Base-by-base conservation (phyloP, 2,797 vertebrate species). In the Sebastes ruberrimus region DNA sequence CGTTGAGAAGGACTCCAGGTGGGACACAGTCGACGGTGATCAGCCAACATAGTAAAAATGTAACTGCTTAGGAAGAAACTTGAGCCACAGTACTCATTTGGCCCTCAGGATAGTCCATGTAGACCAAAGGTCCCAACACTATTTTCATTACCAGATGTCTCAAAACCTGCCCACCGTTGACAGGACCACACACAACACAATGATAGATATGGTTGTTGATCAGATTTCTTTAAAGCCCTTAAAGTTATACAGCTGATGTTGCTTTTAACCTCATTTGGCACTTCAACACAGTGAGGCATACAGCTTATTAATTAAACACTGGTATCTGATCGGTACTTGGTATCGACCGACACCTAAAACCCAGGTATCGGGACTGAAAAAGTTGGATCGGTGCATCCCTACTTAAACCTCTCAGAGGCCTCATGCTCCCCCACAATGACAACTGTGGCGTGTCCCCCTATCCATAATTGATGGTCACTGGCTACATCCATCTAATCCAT, bases 1-100 rank as follows among this genome's bases (percentile, higher is more conserved):
- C 56, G 68, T 38, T 67, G 28, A 74, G 78, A 80, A 52, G 69
- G 69, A 59, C 55, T 74, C 71, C 71, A 74, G 80, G 80, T 82
- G 78, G 69, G 63, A 65, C 55, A 7, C 22, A 49, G 70, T 57
- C 3, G 1, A 16, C 27, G 30, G 42, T 49, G 35, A 81, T 76
- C 46, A 25, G 63, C 63, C 23, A 87, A 13, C 78, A 38, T 57
- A 67, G 75, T 71, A 8, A 62, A 74, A 80, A 55, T 72, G 10
- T 35, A 73, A 79, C 69, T 1, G 1, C 42, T 6, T 8, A 2
- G 32, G 10, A 9, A 30, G 59, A 32, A 63, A 27, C 57, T 10
- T 77, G 73, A 68, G 53, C 63, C 53, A 30, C 20, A n/a, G 46
- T 20, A n/a, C 42, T 61, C 1, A 4, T n/a, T 20, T 27, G 18